phyloP scores from a whole-genome alignment of 1,140 invertebrate genomes.

The Hesperophylax magnus region DNA sequence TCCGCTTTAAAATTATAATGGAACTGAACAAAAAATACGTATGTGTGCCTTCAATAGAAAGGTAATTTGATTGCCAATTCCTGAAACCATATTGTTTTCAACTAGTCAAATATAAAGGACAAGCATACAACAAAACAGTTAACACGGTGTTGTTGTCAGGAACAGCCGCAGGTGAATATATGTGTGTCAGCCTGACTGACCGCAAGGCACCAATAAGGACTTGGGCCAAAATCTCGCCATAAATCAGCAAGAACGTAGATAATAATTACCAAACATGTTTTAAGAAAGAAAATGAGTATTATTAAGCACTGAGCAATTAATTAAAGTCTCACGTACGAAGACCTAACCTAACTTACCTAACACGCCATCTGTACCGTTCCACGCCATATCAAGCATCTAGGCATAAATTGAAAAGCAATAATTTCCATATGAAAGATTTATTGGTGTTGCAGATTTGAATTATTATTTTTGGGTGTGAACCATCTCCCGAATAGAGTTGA shows the following conservation, averaged over 20 bases:
- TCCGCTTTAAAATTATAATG: too few relatives aligned
- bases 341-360: slow-evolving; percentile 2
- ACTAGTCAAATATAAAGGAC: too few relatives aligned
- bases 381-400: slow-evolving; percentile 16
- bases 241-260: slow-evolving; percentile 18
- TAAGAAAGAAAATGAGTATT: slow-evolving; percentile 4
- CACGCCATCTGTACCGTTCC: slow-evolving; percentile 18
- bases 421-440: slow-evolving; percentile 38
- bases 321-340: slow-evolving; percentile 13
- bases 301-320: slow-evolving; percentile 27
- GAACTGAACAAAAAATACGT: too few relatives aligned
- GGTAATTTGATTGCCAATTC: too few relatives aligned
- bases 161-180: too few relatives aligned
- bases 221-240: slow-evolving; percentile 3
- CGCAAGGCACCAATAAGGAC: too few relatives aligned
- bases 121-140: too few relatives aligned
- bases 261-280: slow-evolving; percentile 25
- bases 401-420: slow-evolving; percentile 39
- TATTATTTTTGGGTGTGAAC: slow-evolving; percentile 41
- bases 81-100: too few relatives aligned
- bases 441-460: slow-evolving; percentile 37
- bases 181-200: too few relatives aligned
- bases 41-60: too few relatives aligned
- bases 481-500: slow-evolving; percentile 17
- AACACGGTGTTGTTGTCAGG: too few relatives aligned